phyloP scores from a whole-genome alignment of 1,140 invertebrate genomes.

The silkworm (Bombyx mori) region DNA sequence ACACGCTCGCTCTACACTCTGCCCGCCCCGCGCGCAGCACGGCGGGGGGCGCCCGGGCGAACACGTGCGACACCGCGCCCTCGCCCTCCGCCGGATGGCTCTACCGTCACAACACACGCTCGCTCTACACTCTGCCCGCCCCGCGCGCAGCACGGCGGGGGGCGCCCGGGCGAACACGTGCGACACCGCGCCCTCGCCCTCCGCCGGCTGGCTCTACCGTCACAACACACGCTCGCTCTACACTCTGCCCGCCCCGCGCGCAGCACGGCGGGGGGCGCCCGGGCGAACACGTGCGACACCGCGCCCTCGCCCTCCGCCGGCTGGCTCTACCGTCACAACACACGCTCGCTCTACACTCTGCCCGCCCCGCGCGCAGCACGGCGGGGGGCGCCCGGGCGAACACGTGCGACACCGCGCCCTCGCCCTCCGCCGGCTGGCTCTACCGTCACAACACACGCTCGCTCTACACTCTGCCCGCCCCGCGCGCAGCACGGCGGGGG shows the following conservation, averaged over 20 bases:
- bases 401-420: slow-evolving; percentile 40
- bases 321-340: too few relatives aligned
- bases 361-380: slow-evolving; percentile 76
- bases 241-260: too few relatives aligned
- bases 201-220: slow-evolving; percentile 67
- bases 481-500: slow-evolving; percentile 86
- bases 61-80: slow-evolving; percentile 60
- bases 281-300: slow-evolving; percentile 75
- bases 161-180: slow-evolving; percentile 83
- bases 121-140: too few relatives aligned
- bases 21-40: slow-evolving; percentile 77
- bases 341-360: slow-evolving; percentile 73
- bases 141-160: slow-evolving; percentile 84
- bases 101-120: slow-evolving; percentile 35
- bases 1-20: slow-evolving; percentile 71
- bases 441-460: slow-evolving; percentile 32
- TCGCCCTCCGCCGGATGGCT: slow-evolving; percentile 53
- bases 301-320: slow-evolving; percentile 10
- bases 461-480: too few relatives aligned
- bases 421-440: slow-evolving; percentile 55
- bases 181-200: slow-evolving; percentile 23
- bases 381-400: slow-evolving; percentile 89
- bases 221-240: too few relatives aligned
- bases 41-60: slow-evolving; percentile 86
- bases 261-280: slow-evolving; percentile 89